Percentiles rank a stretch among this genome's conserved stretches.
Evolutionary conservation across 1,140 invertebrate species (phyloP).

Genomic region (Apis cerana): DNA sequence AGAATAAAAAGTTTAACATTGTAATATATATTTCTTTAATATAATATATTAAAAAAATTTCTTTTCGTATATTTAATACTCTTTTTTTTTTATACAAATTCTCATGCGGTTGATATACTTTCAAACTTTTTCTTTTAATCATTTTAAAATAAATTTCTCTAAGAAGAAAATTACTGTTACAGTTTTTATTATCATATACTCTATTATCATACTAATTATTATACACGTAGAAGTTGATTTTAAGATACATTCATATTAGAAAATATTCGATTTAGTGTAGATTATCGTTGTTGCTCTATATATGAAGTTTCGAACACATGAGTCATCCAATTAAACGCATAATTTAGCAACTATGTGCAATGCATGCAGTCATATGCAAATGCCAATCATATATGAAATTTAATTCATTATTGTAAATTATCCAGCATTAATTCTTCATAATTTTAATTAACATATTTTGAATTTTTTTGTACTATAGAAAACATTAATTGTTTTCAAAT

Average conservation of each 20-base stretch:
- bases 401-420: neutral
- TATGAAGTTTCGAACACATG: slow-evolving; percentile 21
- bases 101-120: too few species aligned
- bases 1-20: too few species aligned
- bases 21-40: too few species aligned
- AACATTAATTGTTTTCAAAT: too few species aligned
- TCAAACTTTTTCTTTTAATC: too few species aligned
- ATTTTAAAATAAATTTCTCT: neutral
- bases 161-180: neutral
- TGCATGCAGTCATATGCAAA: neutral
- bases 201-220: neutral
- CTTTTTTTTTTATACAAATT: too few species aligned
- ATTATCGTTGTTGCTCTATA: neutral
- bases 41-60: too few species aligned
- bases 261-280: slow-evolving; percentile 7
- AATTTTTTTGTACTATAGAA: too few species aligned
- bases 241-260: neutral
- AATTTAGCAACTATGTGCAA: slow-evolving; percentile 10
- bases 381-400: neutral
- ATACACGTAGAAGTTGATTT: neutral
- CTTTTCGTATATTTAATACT: too few species aligned
- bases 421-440: neutral
- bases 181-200: neutral
- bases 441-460: neutral
- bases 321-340: slow-evolving; percentile 30